These are phyloP conservation scores for Thumatha senex DNA, from an alignment of 2,888 invertebrate genomes.

Conservation along the genomic window DNA sequence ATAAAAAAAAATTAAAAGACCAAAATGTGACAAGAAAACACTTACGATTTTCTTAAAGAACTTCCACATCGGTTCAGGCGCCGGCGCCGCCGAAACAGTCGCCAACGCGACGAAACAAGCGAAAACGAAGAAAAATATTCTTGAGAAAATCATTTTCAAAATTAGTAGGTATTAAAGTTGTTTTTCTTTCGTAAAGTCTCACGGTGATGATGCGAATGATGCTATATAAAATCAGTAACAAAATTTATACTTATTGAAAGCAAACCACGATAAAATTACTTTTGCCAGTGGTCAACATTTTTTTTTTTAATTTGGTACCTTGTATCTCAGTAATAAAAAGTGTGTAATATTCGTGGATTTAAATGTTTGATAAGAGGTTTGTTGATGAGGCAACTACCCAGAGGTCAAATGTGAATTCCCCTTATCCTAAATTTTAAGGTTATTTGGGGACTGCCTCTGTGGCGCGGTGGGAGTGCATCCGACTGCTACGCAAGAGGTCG, in stretches of 20 bases:
- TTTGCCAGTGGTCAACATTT: not conserved
- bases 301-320: not conserved
- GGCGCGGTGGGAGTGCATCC: too few species aligned
- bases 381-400: conserved; percentile 9
- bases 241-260: not conserved
- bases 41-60: conserved; percentile 59
- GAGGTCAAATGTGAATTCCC: conserved; percentile 25
- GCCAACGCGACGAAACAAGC: conserved; percentile 45
- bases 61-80: conserved; percentile 55
- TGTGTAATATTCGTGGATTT: too few species aligned
- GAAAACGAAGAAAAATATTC: conserved; percentile 50
- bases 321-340: too few species aligned
- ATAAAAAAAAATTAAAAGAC: too few species aligned
- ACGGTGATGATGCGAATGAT: conserved; percentile 1
- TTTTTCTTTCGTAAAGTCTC: not conserved
- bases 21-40: conserved; percentile 9
- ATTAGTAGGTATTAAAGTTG: not conserved
- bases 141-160: conserved; percentile 51
- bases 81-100: conserved; percentile 44
- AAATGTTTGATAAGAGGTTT: too few species aligned
- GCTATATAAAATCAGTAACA: not conserved
- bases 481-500: too few species aligned
- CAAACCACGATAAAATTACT: not conserved
- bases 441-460: too few species aligned
- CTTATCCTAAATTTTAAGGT: conserved; percentile 11